Conservation (phyloP, 2,113 vertebrate genomes). For the Myocastor coypus region DNA sequence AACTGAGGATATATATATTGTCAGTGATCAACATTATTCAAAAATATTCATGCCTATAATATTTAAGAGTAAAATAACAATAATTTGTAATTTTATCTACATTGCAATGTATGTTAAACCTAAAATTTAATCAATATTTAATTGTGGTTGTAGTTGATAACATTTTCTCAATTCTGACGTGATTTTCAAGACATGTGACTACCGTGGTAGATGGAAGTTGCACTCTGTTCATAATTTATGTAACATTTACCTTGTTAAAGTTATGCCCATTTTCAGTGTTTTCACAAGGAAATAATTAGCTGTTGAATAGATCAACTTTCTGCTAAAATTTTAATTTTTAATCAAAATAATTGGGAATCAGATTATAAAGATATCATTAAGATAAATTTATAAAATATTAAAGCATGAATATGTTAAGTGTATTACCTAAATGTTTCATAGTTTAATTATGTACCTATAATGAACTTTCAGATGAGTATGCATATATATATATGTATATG, state of each 20-base stretch:
- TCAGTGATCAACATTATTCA: background rate
- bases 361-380: background rate
- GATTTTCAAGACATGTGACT: background rate
- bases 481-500: background rate
- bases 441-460: background rate
- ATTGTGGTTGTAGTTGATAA: background rate
- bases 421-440: background rate
- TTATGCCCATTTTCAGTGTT: conserved; percentile 23
- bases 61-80: background rate
- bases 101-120: background rate
- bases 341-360: conserved; percentile 27
- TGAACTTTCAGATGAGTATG: background rate
- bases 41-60: background rate
- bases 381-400: conserved; percentile 29
- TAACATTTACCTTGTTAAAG: background rate
- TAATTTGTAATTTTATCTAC: background rate
- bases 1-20: conserved; percentile 26
- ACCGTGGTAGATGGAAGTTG: background rate
- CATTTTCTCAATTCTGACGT: background rate
- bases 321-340: background rate
- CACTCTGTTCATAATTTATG: background rate
- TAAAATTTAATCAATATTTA: conserved; percentile 5
- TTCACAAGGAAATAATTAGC: background rate
- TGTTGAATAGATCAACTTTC: background rate
- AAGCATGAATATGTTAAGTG: background rate